phyloP scores from a whole-genome alignment of 2,113 vertebrate genomes.

The Amazona guildingii region DNA sequence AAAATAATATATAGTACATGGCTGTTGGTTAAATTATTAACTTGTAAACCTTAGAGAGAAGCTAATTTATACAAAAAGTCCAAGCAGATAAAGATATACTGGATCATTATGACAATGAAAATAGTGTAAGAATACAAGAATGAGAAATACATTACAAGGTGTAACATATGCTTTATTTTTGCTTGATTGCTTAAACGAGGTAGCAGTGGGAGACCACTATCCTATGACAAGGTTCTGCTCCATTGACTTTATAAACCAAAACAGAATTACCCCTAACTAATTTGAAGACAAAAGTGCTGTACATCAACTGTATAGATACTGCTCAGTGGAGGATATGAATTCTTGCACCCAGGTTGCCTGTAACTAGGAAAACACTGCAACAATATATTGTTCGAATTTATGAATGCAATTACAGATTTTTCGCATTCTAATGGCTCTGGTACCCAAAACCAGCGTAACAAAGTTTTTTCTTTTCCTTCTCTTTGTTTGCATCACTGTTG shows the following conservation, averaged over 20 bases:
- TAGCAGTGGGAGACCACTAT: constrained; percentile 66
- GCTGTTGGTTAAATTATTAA: constrained; percentile 66
- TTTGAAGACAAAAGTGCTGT: background rate
- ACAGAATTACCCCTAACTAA: constrained; percentile 52
- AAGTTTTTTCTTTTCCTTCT: background rate
- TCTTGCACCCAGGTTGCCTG: background rate
- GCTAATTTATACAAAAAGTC: constrained; percentile 67
- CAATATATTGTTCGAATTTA: background rate
- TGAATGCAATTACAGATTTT: background rate
- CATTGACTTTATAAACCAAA: constrained; percentile 61
- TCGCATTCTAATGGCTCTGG: background rate
- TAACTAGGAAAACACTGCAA: background rate
- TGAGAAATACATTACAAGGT: constrained; percentile 68
- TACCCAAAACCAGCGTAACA: background rate
- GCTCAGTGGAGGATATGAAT: background rate
- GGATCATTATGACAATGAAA: constrained; percentile 69
- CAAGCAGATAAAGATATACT: constrained; percentile 39
- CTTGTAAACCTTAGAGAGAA: constrained; percentile 55
- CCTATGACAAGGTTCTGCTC: constrained; percentile 30
- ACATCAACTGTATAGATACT: background rate
- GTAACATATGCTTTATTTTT: constrained; percentile 74
- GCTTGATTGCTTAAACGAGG: constrained; percentile 66
- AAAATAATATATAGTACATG: constrained; percentile 63
- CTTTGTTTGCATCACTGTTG: background rate
- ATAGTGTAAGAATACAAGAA: constrained; percentile 69